A percentile compares a stretch with the other conserved stretches of the same genome.
Evolutionary conservation across 2,888 invertebrate species (phyloP).

Genomic region (Tenthredo notha): DNA sequence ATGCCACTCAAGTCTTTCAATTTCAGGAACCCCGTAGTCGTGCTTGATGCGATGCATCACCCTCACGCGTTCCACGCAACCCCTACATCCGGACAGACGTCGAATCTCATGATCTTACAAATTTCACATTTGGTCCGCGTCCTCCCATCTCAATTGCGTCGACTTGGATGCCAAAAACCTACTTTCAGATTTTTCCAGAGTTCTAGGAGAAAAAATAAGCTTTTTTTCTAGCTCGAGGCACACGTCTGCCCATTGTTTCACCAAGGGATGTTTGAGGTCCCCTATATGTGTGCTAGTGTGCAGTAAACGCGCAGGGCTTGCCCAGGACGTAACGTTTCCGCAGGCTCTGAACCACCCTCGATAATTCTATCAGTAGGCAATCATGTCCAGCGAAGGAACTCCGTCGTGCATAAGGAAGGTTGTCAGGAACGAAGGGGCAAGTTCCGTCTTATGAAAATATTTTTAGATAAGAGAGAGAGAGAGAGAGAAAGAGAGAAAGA

Average conservation of each 20-base stretch:
- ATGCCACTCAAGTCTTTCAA: slow-evolving; percentile 75
- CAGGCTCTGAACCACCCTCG: slow-evolving; percentile 64
- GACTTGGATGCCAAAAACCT: neutral
- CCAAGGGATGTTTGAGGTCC: slow-evolving; percentile 65
- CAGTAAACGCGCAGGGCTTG: slow-evolving; percentile 43
- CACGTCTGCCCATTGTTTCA: slow-evolving; percentile 67
- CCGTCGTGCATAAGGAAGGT: slow-evolving; percentile 70
- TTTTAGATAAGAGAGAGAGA: slow-evolving; percentile 51
- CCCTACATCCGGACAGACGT: slow-evolving; percentile 43
- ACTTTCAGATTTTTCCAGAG: neutral
- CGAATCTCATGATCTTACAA: slow-evolving; percentile 46
- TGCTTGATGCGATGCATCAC: neutral
- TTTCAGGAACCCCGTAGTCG: slow-evolving; percentile 66
- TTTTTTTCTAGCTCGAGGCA: slow-evolving; percentile 1
- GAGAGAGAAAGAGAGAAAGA: slow-evolving; percentile 3
- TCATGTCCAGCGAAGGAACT: slow-evolving; percentile 72
- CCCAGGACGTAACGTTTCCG: slow-evolving; percentile 44
- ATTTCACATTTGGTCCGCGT: neutral
- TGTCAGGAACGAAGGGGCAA: slow-evolving; percentile 66
- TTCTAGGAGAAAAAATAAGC: slow-evolving; percentile 7
- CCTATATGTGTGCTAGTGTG: slow-evolving; percentile 45
- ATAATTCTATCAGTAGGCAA: slow-evolving; percentile 77
- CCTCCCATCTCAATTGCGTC: neutral
- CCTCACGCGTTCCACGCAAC: slow-evolving; percentile 40
- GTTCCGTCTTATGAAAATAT: slow-evolving; percentile 67